Evolutionary conservation across 2,888 invertebrate genomes (phyloP), one percentile per base, ranked within the genome.

Genomic region (Cataglyphis albicans): DNA sequence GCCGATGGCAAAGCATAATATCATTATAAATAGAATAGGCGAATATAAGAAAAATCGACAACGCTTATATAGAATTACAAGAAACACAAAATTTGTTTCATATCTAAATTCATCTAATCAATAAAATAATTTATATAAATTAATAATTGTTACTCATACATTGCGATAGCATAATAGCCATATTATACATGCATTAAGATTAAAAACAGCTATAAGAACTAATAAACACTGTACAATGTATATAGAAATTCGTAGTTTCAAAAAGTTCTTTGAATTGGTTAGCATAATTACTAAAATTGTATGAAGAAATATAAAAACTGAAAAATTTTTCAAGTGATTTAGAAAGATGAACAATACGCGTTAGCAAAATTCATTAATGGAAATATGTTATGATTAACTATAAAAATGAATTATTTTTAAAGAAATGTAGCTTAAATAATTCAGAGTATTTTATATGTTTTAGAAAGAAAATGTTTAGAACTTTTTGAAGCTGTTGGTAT

Each of bases 111-210:
- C 29, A 73, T 61, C 29, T 73, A 73, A 41, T 59, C 0, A 10
- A 21, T 44, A 44, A 74, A 74, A 74, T 21, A 63, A 63, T 21
- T 44, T 74, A n/a, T 48, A 41, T 2, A 59, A 1, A 29, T 73
- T 15, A 48, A 64, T 35, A 75, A 64, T 64, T 38, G 35, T 41
- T 41, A 48, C 15, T 18, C 12, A 38, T 74, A n/a, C 4, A 29
- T 52, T 81, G 18, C 18, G 2, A 29, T 29, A 29, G 25, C 25
- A 29, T 55, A 41, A 41, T 65, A 41, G 29, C 2, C 18, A 21
- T 32, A 32, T 52, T 68, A 68, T 15, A 29, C 64, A 38, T 64
- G 75, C 75, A 52, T 75, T 52, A 52, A 10, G 3, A 52, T 63
- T 48, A 63, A 10, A 32, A 75, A 55, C 3, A 3, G 7, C 52